A percentile compares a stretch with the other conserved stretches of the same genome.
Evolutionary conservation across 2,888 invertebrate species (phyloP).

Genomic region (Stenodera caucasica): DNA sequence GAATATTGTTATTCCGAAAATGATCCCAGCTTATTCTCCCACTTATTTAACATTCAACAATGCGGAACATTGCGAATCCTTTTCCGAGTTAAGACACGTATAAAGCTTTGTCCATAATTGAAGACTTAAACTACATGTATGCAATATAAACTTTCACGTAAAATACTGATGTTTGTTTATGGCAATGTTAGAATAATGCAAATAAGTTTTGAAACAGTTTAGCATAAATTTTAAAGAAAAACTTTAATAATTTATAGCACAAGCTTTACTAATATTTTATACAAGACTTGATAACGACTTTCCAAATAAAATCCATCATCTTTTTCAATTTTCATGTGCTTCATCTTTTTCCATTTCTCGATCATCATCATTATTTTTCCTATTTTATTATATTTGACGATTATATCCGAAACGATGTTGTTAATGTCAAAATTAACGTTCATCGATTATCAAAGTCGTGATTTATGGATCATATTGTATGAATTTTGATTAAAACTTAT

Average conservation of each 20-base stretch:
- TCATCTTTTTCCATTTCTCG: not conserved
- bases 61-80: not conserved
- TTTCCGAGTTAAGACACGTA: conserved; percentile 2
- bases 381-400: not conserved
- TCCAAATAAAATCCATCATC: not conserved
- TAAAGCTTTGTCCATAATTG: conserved; percentile 4
- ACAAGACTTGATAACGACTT: not conserved
- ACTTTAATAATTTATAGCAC: conserved; percentile 16
- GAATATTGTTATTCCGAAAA: no score
- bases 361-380: not conserved
- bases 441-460: not conserved
- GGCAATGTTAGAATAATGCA: conserved; percentile 23
- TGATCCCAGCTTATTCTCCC: no score
- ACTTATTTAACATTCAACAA: not conserved
- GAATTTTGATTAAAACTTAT: conserved; percentile 5
- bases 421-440: conserved; percentile 4
- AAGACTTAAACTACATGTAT: conserved; percentile 18
- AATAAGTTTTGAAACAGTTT: conserved; percentile 30
- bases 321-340: not conserved
- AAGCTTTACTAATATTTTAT: conserved; percentile 3
- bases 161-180: conserved; percentile 28
- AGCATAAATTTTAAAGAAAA: conserved; percentile 25
- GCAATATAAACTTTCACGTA: conserved; percentile 25
- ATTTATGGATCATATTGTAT: conserved; percentile 3
- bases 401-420: conserved; percentile 4